Conservation (phyloP, 35 echinoderm and acorn worm species). For the Lytechinus variegatus region DNA sequence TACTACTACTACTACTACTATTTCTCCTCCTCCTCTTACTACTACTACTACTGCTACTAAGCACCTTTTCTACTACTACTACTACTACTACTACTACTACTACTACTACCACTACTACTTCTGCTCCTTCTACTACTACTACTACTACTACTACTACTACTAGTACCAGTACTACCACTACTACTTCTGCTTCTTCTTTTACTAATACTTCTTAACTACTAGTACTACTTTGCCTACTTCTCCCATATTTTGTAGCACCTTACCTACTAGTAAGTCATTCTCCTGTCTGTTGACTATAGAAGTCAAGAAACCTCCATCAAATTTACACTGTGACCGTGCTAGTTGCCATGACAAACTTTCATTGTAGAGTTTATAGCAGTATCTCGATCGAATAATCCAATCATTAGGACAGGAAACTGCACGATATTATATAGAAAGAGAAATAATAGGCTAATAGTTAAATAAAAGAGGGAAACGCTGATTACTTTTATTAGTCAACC, state of each 20-base stretch:
- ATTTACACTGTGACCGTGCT: neutral
- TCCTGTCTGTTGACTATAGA: neutral
- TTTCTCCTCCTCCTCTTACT: too few relatives aligned
- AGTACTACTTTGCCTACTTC: neutral
- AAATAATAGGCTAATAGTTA: neutral
- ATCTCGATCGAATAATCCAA: neutral
- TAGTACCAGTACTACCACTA: neutral
- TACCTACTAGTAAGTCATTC: neutral
- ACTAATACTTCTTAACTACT: neutral
- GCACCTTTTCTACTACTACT: neutral
- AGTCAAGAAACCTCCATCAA: neutral
- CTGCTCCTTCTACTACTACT: neutral
- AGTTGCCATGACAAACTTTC: neutral
- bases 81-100: neutral
- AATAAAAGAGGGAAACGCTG: too few relatives aligned
- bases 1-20: too few relatives aligned
- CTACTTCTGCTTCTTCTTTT: neutral
- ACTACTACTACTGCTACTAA: too few relatives aligned
- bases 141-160: neutral
- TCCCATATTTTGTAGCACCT: neutral
- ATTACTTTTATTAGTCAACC: too few relatives aligned
- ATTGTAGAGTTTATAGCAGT: neutral
- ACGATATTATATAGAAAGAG: neutral
- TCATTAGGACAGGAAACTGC: neutral
- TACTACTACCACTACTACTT: too few relatives aligned